Percentiles rank a stretch among this genome's conserved stretches.
Evolutionary conservation across 2,797 vertebrate species (phyloP).

Genomic region (Lemur catta): DNA sequence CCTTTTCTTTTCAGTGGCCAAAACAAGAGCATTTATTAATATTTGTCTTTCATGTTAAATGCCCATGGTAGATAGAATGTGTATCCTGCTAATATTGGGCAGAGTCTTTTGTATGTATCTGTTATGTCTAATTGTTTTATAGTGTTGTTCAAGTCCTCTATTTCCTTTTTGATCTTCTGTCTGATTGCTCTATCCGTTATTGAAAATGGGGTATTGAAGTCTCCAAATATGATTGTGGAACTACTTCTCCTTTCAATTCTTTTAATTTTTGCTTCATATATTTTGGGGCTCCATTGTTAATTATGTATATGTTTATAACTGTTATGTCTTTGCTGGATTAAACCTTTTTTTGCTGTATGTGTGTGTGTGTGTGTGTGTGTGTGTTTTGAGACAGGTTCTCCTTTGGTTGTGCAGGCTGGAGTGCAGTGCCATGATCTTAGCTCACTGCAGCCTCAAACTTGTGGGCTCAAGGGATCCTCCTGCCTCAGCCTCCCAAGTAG

Average conservation of each 20-base stretch:
- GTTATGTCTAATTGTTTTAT: not conserved
- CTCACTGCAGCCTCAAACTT: not conserved
- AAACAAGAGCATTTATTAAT: not conserved
- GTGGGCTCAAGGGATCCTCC: not conserved
- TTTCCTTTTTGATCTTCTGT: not conserved
- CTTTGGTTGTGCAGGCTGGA: not conserved
- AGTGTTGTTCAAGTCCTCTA: not conserved
- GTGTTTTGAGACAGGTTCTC: not conserved
- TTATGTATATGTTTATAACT: not conserved
- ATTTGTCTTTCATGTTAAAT: not conserved
- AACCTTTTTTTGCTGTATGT: not conserved
- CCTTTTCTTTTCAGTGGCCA: not conserved
- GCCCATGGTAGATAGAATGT: not conserved
- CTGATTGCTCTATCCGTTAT: not conserved
- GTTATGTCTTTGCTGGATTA: not conserved
- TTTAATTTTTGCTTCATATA: not conserved
- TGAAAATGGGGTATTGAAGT: not conserved
- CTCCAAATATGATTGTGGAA: not conserved
- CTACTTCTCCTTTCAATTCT: not conserved
- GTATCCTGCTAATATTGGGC: not conserved
- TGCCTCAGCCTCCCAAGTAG: not conserved
- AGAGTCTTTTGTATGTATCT: not conserved
- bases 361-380: not conserved
- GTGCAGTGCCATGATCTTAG: not conserved
- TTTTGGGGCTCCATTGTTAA: not conserved